Conservation (phyloP, 2,797 vertebrate genomes). For the Coreius guichenoti region DNA sequence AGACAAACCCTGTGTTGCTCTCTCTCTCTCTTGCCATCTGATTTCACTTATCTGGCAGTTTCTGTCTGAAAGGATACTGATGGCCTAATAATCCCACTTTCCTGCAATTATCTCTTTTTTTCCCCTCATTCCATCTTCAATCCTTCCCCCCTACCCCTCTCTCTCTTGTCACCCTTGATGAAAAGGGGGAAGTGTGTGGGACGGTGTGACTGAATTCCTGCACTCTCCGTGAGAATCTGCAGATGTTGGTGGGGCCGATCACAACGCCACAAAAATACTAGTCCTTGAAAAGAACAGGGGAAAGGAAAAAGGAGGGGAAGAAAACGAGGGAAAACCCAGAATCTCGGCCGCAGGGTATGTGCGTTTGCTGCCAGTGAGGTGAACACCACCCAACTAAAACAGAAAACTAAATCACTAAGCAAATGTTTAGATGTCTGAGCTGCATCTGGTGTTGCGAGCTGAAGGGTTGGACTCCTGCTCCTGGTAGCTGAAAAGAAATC, state of each 20-base stretch:
- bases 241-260: conserved; percentile 44
- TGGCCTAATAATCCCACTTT: conserved; percentile 61
- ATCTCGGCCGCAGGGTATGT: conserved; percentile 36
- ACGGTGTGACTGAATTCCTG: conserved; percentile 28
- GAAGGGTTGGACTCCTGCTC: conserved; percentile 6
- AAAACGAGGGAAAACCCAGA: conserved; percentile 46
- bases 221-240: conserved; percentile 19
- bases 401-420: conserved; percentile 47
- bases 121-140: conserved; percentile 59
- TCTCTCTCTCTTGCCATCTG: conserved; percentile 46
- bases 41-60: conserved; percentile 59
- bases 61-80: conserved; percentile 60
- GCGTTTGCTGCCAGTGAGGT: conserved; percentile 19
- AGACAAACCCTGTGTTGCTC: not conserved
- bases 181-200: conserved; percentile 26
- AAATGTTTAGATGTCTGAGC: conserved; percentile 48
- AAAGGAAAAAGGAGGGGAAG: conserved; percentile 41
- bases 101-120: conserved; percentile 61
- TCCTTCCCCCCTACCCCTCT: conserved; percentile 62
- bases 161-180: conserved; percentile 52
- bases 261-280: conserved; percentile 22
- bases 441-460: conserved; percentile 30
- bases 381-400: conserved; percentile 47
- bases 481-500: conserved; percentile 36
- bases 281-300: conserved; percentile 43